phyloP scores from a whole-genome alignment of 1,140 invertebrate genomes.

The Campodea augens region DNA sequence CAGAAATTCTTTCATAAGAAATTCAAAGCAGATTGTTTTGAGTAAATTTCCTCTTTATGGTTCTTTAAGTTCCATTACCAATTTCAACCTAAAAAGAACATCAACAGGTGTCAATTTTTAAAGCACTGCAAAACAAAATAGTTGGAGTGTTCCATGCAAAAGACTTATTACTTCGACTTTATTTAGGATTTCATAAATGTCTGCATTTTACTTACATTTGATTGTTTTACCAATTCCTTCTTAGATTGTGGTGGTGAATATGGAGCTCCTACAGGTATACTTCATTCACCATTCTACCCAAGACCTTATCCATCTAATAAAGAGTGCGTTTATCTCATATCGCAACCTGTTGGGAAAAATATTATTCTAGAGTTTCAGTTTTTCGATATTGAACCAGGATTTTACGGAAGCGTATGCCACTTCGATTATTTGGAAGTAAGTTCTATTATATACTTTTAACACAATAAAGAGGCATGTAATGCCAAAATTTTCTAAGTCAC shows the following conservation, averaged over 20 bases:
- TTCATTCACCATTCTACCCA: constrained; percentile 62
- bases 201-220: not conserved
- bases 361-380: constrained; percentile 43
- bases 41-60: too few relatives aligned
- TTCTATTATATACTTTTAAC: constrained; percentile 10
- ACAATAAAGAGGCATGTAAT: too few relatives aligned
- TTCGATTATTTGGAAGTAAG: constrained; percentile 30
- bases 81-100: too few relatives aligned
- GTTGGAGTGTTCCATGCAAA: too few relatives aligned
- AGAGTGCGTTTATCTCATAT: constrained; percentile 57
- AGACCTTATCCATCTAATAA: constrained; percentile 40
- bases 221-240: constrained; percentile 15
- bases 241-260: constrained; percentile 45
- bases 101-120: too few relatives aligned
- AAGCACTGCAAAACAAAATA: too few relatives aligned
- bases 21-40: too few relatives aligned
- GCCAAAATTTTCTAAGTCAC: too few relatives aligned
- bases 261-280: constrained; percentile 31
- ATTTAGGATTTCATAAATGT: constrained; percentile 28
- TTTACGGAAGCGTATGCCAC: constrained; percentile 6
- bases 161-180: constrained; percentile 43
- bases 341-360: constrained; percentile 33
- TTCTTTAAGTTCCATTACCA: too few relatives aligned
- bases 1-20: too few relatives aligned
- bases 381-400: constrained; percentile 43